phyloP scores from a whole-genome alignment of 2,113 vertebrate species.

The Gasterosteus nipponicus region DNA sequence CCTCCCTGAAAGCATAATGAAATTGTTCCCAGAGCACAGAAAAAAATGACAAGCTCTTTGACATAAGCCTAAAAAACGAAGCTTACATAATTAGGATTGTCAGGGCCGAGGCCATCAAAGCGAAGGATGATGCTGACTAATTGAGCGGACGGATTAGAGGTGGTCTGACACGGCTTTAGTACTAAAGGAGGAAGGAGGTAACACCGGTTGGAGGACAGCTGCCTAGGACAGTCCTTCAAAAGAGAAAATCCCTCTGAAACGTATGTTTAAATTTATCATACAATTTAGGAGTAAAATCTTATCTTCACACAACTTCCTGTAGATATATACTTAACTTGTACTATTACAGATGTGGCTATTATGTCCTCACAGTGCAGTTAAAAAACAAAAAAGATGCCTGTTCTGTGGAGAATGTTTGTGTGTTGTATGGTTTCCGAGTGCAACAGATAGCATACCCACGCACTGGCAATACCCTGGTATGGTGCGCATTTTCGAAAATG shows the following conservation, averaged over 20 bases:
- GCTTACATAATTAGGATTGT: constrained; percentile 76
- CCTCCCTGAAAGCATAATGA: constrained; percentile 44
- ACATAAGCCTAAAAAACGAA: constrained; percentile 69
- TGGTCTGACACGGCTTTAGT: constrained; percentile 66
- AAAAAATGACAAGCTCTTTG: constrained; percentile 66
- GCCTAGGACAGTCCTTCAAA: constrained; percentile 38
- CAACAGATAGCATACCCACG: background rate
- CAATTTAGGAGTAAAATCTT: background rate
- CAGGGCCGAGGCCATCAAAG: constrained; percentile 65
- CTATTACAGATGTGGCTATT: background rate
- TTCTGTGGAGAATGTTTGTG: background rate
- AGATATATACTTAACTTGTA: background rate
- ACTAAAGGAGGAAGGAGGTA: constrained; percentile 62
- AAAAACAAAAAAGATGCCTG: background rate
- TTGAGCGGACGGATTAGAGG: constrained; percentile 74
- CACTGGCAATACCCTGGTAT: background rate
- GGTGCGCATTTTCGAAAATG: background rate
- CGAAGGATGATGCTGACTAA: constrained; percentile 66
- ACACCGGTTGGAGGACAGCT: constrained; percentile 48
- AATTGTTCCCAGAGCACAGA: constrained; percentile 36
- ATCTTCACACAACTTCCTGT: background rate
- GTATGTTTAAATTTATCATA: background rate
- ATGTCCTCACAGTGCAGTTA: background rate
- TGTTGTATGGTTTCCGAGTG: background rate
- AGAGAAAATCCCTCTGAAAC: constrained; percentile 10